A percentile compares a stretch with the other conserved stretches of the same genome.
Evolutionary conservation across 2,888 invertebrate species (phyloP).

Genomic region (Callosobruchus maculatus): DNA sequence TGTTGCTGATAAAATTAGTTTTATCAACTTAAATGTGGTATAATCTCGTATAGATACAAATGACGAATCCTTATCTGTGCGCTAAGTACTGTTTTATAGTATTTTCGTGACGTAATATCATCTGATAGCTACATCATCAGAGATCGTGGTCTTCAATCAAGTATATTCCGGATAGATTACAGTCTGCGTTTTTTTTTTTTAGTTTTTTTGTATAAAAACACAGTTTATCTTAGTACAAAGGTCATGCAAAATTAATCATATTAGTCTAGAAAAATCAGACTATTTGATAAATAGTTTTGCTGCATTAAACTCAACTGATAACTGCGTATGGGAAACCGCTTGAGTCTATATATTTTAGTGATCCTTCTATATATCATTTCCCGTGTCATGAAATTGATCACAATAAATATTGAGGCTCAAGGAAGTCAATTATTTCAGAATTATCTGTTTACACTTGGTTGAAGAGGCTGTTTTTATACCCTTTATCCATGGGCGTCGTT

Average conservation of each 20-base stretch:
- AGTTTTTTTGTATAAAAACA: not conserved
- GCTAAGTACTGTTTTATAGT: not conserved
- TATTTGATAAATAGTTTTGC: too few relatives aligned
- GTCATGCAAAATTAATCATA: not conserved
- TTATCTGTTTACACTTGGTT: not conserved
- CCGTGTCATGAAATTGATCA: too few relatives aligned
- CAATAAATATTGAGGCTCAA: not conserved
- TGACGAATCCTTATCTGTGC: not conserved
- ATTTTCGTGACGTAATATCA: not conserved
- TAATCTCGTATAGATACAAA: not conserved
- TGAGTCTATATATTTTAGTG: too few relatives aligned
- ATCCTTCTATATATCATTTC: too few relatives aligned
- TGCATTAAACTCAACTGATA: too few relatives aligned
- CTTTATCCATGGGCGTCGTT: too few relatives aligned
- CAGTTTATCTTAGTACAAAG: not conserved
- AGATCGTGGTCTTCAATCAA: not conserved
- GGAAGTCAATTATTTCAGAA: not conserved
- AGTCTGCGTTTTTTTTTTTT: too few relatives aligned
- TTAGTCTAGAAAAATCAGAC: too few relatives aligned
- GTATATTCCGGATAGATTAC: not conserved
- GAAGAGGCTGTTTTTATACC: too few relatives aligned
- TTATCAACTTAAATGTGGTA: not conserved
- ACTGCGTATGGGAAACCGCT: too few relatives aligned
- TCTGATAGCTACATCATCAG: not conserved
- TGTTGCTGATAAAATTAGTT: not conserved